phyloP scores from a whole-genome alignment of 2,797 vertebrate genomes.

The Melanotaenia boesemani region DNA sequence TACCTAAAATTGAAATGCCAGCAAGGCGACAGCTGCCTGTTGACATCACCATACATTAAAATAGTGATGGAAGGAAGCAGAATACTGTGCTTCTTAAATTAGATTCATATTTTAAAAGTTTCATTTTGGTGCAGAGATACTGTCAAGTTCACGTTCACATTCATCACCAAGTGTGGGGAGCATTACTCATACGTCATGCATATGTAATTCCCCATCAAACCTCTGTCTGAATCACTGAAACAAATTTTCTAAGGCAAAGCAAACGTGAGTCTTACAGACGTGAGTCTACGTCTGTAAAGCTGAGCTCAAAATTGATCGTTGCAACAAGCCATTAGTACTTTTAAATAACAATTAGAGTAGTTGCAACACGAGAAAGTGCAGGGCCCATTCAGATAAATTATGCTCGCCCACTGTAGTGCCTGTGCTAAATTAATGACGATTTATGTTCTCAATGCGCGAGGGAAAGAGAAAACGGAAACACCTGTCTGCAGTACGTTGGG shows the following conservation, averaged over 20 bases:
- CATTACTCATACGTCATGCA: conserved; percentile 69
- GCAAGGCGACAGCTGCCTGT: conserved; percentile 68
- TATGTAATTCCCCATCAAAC: conserved; percentile 66
- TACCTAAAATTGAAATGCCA: conserved; percentile 78
- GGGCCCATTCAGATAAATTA: conserved; percentile 57
- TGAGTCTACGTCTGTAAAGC: conserved; percentile 17
- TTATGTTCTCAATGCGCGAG: conserved; percentile 53
- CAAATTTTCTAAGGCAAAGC: conserved; percentile 52
- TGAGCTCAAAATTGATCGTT: conserved; percentile 74
- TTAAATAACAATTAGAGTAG: conserved; percentile 75
- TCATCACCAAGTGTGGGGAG: conserved; percentile 65
- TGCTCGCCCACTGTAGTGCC: conserved; percentile 51
- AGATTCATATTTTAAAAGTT: conserved; percentile 74
- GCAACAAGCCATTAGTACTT: conserved; percentile 67
- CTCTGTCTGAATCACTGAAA: conserved; percentile 58
- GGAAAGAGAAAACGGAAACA: conserved; percentile 49
- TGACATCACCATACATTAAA: conserved; percentile 56
- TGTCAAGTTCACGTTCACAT: conserved; percentile 69
- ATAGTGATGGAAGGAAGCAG: conserved; percentile 42
- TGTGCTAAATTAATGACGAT: conserved; percentile 62
- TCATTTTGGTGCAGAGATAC: conserved; percentile 63
- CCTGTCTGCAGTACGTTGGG: conserved; percentile 41
- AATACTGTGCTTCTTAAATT: conserved; percentile 57
- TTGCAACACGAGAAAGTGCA: conserved; percentile 56
- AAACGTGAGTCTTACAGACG: conserved; percentile 16